Evolutionary conservation across 2,797 vertebrate species (phyloP), one percentile per base, ranked within the genome.

Genomic region (Squalus acanthias): DNA sequence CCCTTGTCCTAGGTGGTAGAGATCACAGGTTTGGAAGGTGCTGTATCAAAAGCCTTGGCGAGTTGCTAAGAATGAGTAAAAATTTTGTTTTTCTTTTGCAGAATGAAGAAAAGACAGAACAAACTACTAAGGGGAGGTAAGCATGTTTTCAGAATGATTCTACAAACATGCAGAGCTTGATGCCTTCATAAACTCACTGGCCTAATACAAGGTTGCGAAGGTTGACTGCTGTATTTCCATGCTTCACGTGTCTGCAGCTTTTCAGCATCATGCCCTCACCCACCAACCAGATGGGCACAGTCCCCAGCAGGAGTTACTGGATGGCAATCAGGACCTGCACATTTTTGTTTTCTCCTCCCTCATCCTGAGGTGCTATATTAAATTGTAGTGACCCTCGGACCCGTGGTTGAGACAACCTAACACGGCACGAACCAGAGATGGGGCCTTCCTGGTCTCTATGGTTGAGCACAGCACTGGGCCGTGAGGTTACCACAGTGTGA

Each of bases 41-140:
- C 26, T 76, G 74, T 17, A 3, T n/a, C 13, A 79, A 7, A 3
- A 79, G 13, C n/a, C n/a, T 15, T 79, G 2, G 2, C 13, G 1
- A 79, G n/a, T 39, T 39, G 13, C 76, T 79, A 29, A 46, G 69
- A 22, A 39, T 39, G n/a, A 65, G 3, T n/a, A 20, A 63, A 92
- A 63, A 63, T 17, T 17, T 24, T 93, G 29, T 91, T 91, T 63
- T 69, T 39, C 1, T 69, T 20, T 93, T n/a, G n/a, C 91, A 93
- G 91, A 93, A 69, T 69, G 63, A 93, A 93, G 63, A 67, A 93
- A 93, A 93, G 65, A 9, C 65, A 46, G 91, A 93, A 67, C 33
- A 93, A 5, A 3, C 6, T 1, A 17, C 2, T 46, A n/a, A 93
- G 20, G 65, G 65, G 65, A 93, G 91, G 91, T 93, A 69, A 69